Evolutionary conservation across 2,113 vertebrate genomes (phyloP).

Genomic region (Phrynocephalus versicolor): DNA sequence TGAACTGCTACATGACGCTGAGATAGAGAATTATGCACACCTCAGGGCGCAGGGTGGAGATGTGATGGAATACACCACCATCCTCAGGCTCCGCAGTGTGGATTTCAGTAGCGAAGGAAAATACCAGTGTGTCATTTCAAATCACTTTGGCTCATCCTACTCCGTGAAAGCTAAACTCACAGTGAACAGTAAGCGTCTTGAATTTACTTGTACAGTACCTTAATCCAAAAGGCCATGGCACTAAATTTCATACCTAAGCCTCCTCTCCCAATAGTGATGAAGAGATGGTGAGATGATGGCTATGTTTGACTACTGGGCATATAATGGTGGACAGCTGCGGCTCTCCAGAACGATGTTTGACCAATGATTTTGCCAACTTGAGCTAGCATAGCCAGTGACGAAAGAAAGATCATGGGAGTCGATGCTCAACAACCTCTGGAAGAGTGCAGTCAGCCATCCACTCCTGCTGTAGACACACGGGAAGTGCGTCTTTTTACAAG

Average conservation of each 20-base stretch:
- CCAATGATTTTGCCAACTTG: too few relatives aligned
- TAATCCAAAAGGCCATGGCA: not conserved
- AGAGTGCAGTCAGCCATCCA: too few relatives aligned
- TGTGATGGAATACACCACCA: conserved; percentile 94
- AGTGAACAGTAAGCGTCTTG: conserved; percentile 89
- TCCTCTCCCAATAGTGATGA: not conserved
- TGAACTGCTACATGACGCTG: conserved; percentile 85
- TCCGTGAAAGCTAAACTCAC: conserved; percentile 95
- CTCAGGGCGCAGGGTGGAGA: conserved; percentile 83
- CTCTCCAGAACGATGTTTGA: too few relatives aligned
- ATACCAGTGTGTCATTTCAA: conserved; percentile 98
- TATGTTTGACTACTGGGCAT: not conserved
- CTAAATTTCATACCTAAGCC: not conserved
- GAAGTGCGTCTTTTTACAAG: not conserved
- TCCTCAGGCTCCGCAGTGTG: conserved; percentile 85
- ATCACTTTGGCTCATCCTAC: conserved; percentile 96
- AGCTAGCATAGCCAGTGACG: too few relatives aligned
- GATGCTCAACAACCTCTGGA: too few relatives aligned
- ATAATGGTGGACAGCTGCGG: too few relatives aligned
- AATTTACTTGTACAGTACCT: conserved; percentile 2
- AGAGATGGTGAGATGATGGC: not conserved
- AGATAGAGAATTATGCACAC: conserved; percentile 94
- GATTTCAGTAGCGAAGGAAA: conserved; percentile 91
- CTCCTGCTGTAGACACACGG: not conserved
- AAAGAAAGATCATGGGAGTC: too few relatives aligned